These are phyloP conservation scores for Monomorium pharaonis DNA, from an alignment of 1,140 invertebrate species.

Conservation along the genomic window DNA sequence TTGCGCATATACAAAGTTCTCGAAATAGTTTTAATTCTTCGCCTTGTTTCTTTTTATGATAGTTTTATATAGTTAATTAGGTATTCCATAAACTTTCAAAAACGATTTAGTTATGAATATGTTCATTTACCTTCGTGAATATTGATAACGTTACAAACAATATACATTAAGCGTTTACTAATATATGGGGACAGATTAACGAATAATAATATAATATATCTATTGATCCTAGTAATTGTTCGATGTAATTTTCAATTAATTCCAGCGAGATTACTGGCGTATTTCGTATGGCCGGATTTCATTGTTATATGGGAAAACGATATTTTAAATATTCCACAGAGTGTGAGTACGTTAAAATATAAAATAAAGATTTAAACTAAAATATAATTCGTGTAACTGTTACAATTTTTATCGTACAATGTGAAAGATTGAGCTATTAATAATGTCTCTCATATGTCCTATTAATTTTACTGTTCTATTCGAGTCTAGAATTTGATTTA, in stretches of 20 bases:
- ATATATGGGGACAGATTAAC: constrained; percentile 11
- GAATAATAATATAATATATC: constrained; percentile 46
- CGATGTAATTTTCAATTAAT: constrained; percentile 53
- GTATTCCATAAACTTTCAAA: not conserved
- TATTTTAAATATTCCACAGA: not conserved
- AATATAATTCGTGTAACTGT: not conserved
- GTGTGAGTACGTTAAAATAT: not conserved
- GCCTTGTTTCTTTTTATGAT: not conserved
- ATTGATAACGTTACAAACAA: constrained; percentile 20
- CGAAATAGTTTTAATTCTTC: not conserved
- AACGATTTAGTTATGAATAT: not conserved
- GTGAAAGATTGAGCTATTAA: not conserved
- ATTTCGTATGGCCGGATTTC: constrained; percentile 8
- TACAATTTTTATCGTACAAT: not conserved
- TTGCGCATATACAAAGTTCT: not conserved
- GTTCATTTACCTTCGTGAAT: constrained; percentile 19
- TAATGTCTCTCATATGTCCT: not conserved
- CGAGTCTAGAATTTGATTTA: no score
- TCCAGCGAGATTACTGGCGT: constrained; percentile 28
- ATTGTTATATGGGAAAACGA: constrained; percentile 15
- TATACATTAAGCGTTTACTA: constrained; percentile 25
- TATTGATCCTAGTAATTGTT: constrained; percentile 56
- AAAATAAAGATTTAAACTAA: not conserved
- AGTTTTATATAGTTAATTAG: not conserved
- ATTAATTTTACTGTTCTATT: not conserved